Evolutionary conservation across 2,888 invertebrate species (phyloP), one percentile per base, ranked within the genome.

Genomic region (Tupiocoris notatus): DNA sequence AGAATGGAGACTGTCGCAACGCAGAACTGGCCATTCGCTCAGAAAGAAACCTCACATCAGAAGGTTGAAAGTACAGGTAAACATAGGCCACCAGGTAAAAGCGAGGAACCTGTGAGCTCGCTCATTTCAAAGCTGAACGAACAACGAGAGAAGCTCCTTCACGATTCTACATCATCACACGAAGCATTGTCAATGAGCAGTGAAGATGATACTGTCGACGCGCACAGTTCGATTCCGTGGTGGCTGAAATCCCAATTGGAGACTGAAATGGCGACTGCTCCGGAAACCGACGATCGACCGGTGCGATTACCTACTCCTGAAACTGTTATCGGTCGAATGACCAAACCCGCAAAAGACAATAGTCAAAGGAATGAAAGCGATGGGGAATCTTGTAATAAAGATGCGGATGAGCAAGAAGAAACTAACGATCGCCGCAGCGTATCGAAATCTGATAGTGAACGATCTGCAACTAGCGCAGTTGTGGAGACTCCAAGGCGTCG

Each of bases 31-130:
- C n/a, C n/a, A n/a, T n/a, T n/a, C n/a, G n/a, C n/a, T n/a, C n/a
- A n/a, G n/a, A n/a, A n/a, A n/a, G n/a, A n/a, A n/a, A n/a, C n/a
- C n/a, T n/a, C n/a, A n/a, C n/a, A n/a, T n/a, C n/a, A n/a, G n/a
- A n/a, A n/a, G n/a, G n/a, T n/a, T n/a, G n/a, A n/a, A n/a, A n/a
- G n/a, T n/a, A n/a, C 70, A 58, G 2, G 62, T 62, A 6, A 24
- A n/a, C 12, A 16, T 25, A 2, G 12, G 12, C 2, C 18, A n/a
- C 17, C 17, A 39, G n/a, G n/a, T n/a, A n/a, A n/a, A n/a, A n/a
- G n/a, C n/a, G n/a, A n/a, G n/a, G n/a, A n/a, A n/a, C 54, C 73
- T 73, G n/a, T 73, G 6, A 61, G 62, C 9, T 62, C 73, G 1
- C 21, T 73, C 2, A 24, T 73, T 24, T 18, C 73, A 0, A 25